These are phyloP conservation scores for Ichneumoninae sp. DNA, from an alignment of 2,888 invertebrate genomes.

Conservation along the genomic window DNA sequence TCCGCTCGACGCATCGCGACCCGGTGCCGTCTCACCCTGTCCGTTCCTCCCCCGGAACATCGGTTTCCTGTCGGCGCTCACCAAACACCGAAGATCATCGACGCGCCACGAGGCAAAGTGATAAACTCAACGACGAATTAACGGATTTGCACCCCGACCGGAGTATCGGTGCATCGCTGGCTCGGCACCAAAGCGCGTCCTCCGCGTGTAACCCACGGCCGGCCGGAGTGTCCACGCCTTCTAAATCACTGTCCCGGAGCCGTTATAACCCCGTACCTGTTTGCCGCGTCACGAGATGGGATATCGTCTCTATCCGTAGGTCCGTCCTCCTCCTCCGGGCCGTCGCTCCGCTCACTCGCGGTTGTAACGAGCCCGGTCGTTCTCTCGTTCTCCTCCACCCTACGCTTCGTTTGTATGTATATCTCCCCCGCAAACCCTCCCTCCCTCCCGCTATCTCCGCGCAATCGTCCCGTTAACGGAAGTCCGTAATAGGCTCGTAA, in stretches of 20 bases:
- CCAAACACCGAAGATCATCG: neutral
- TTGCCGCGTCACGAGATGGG: slow-evolving; percentile 8
- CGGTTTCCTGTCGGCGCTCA: neutral
- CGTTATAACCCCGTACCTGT: slow-evolving; percentile 25
- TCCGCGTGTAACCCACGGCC: neutral
- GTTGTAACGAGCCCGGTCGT: slow-evolving; percentile 45
- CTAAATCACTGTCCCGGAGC: slow-evolving; percentile 51
- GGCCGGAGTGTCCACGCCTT: slow-evolving; percentile 28
- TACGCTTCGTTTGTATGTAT: slow-evolving; percentile 30
- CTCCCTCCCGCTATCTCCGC: slow-evolving; percentile 62
- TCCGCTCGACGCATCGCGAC: slow-evolving; percentile 1
- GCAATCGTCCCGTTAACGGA: slow-evolving; percentile 74
- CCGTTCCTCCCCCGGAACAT: neutral
- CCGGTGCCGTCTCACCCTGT: neutral
- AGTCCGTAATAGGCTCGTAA: slow-evolving; percentile 77
- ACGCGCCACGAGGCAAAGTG: neutral
- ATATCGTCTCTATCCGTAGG: slow-evolving; percentile 13
- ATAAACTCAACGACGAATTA: slow-evolving; percentile 49
- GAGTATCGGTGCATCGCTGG: slow-evolving; percentile 18
- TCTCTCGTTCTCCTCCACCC: slow-evolving; percentile 13
- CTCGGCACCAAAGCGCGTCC: slow-evolving; percentile 43
- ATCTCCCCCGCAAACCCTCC: slow-evolving; percentile 8
- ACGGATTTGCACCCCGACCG: slow-evolving; percentile 36
- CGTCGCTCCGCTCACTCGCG: slow-evolving; percentile 26
- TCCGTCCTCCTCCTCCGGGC: neutral